Base-by-base conservation (phyloP, 2,888 invertebrate species). In the Eulithis testata region DNA sequence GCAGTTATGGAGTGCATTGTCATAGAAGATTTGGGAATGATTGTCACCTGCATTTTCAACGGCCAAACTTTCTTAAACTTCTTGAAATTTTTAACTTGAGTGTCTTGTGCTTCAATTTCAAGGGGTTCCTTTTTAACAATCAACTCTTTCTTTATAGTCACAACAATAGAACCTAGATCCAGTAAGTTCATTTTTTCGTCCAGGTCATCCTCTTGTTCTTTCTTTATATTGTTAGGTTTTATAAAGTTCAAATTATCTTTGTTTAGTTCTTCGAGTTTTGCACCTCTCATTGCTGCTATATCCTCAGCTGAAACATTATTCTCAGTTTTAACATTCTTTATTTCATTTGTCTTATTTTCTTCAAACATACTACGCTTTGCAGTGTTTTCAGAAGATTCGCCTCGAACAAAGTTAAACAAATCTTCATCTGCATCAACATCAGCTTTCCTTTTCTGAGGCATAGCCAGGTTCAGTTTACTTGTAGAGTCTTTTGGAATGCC, bases 31-130 rank as follows among this genome's bases (percentile, higher is more conserved):
- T 76, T 80, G 11, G 84, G 78, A 68, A 85, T 80, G 45, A 86
- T 66, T 69, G 83, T 85, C 11, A 85, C 76, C 68, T 88, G 87
- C 81, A 83, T 86, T 75, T 86, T 90, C 7, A 90, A 51, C 66
- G 92, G 93, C 92, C 92, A 92, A 14, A 92, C 87, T 70, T 93
- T 93, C 76, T 90, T 91, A 66, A 93, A 92, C 68, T 85, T 93
- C 67, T 93, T 93, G 73, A 91, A 93, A 75, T 93, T 92, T 64
- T 80, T 87, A 0, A 81, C 65, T 63, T 74, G 72, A 55, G 52
- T 62, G 61, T 77, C 72, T 62, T 68, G 69, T 60, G 74, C 77
- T 51, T 78, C 78, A 63, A 80, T 72, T 65, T 79, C 71, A 55
- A 83, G 59, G 2, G 85, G 80, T 71, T 91, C 90, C 67, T 83